Base-by-base conservation (phyloP, 2,113 vertebrate genomes). In the Corythoichthys intestinalis region DNA sequence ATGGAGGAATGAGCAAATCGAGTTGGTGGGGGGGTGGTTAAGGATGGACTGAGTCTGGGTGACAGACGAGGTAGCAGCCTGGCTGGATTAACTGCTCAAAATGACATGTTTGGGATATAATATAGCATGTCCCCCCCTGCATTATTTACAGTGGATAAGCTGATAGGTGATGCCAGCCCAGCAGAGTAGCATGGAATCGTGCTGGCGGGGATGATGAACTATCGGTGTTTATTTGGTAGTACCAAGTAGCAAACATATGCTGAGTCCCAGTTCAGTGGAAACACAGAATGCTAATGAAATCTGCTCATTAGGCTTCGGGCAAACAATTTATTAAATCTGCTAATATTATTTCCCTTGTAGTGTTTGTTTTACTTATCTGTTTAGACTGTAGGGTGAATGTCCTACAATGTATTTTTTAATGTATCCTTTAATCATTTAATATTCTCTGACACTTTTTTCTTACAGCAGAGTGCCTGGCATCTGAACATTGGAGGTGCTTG, bases 1-100 rank as follows among this genome's bases (percentile, higher is more conserved):
- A 76, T 71, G 79, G 62, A 65, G 74, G 72, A 81, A 73, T 61
- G 71, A 71, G 60, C 41, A 81, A 81, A 82, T 74, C 78, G 73
- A 7, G 15, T 77, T 81, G 49, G 37, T 39, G 57, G 73, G 50
- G 49, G n/a, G 49, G 20, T 28, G 49, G 53, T 13, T 69, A 77
- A 74, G 73, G 72, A 62, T 56, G 78, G 73, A 66, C 69, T 69
- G 69, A 69, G 13, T 13, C 2, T 35, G 35, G 48, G 64, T 20
- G 70, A 66, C 28, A 59, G 71, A 66, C 49, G 38, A 67, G 49
- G 59, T 66, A 71, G 68, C 20, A 65, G 39, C 38, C 65, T 46
- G 69, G 66, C 71, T 54, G 59, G 72, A 85, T 83, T 70, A 74
- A 72, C 63, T 28, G 20, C 65, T 70, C 48, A 78, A 59, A 83